phyloP scores from a whole-genome alignment of 2,888 invertebrate genomes.

The Keiferia lycopersicella region DNA sequence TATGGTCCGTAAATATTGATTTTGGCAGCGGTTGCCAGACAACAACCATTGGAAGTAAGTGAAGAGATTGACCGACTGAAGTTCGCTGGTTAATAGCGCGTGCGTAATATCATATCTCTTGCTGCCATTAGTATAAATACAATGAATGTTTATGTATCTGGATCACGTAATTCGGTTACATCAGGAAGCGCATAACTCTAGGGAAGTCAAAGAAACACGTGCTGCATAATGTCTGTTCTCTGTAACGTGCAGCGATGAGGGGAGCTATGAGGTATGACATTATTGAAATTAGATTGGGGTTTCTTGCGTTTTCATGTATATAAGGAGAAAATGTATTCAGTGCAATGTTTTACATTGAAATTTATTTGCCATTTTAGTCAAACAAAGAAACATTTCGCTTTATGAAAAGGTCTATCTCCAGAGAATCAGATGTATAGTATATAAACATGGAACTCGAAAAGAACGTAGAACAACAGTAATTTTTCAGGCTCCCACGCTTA shows the following conservation, averaged over 20 bases:
- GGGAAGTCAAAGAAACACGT: slow-evolving; percentile 15
- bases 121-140: slow-evolving; percentile 10
- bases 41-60: not conserved
- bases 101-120: slow-evolving; percentile 6
- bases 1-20: slow-evolving; percentile 7
- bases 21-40: not conserved
- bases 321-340: too few relatives aligned
- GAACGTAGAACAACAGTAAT: too few relatives aligned
- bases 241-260: not conserved
- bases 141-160: slow-evolving; percentile 3
- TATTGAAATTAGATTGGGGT: not conserved
- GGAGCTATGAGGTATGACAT: not conserved
- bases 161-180: slow-evolving; percentile 16
- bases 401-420: too few relatives aligned
- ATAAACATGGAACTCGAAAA: too few relatives aligned
- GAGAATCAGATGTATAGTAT: too few relatives aligned
- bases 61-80: not conserved
- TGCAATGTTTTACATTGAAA: too few relatives aligned
- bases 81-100: slow-evolving; percentile 13
- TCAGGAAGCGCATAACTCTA: slow-evolving; percentile 21
- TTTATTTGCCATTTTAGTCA: too few relatives aligned
- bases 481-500: too few relatives aligned
- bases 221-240: slow-evolving; percentile 6
- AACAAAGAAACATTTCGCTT: too few relatives aligned
- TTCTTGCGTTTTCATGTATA: not conserved